Conservation (phyloP, 1,140 invertebrate species). For the Leptopilina boulardi region DNA sequence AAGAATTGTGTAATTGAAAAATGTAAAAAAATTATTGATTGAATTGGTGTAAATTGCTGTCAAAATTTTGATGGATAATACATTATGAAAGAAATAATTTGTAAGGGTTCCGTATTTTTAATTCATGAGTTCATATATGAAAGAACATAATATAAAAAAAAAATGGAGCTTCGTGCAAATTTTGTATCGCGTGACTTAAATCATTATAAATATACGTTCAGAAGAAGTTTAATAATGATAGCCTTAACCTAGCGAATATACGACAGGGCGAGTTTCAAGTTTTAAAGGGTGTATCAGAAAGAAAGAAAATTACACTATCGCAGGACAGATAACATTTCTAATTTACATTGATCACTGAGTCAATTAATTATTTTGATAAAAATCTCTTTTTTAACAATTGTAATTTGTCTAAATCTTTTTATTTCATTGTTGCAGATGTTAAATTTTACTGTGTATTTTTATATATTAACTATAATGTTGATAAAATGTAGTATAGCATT, state of each 20-base stretch:
- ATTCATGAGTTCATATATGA: not conserved
- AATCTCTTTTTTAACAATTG: not conserved
- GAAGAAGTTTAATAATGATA: constrained; percentile 12
- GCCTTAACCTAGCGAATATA: constrained; percentile 16
- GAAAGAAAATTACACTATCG: not conserved
- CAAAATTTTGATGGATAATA: not conserved
- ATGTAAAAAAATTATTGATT: too few species aligned
- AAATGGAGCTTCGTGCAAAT: constrained; percentile 1
- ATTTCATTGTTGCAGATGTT: too few species aligned
- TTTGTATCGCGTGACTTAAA: constrained; percentile 3
- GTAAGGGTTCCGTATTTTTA: not conserved
- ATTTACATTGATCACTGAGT: not conserved
- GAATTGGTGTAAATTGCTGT: too few species aligned
- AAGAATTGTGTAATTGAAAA: too few species aligned
- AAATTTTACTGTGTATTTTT: too few species aligned
- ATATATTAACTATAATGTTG: too few species aligned
- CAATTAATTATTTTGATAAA: not conserved
- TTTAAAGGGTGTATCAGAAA: not conserved
- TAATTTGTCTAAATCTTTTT: not conserved
- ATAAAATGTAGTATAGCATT: too few species aligned
- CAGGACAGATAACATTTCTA: not conserved
- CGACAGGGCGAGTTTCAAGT: not conserved
- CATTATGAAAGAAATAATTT: not conserved
- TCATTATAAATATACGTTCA: not conserved
- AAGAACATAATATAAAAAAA: not conserved